phyloP scores from a whole-genome alignment of 2,797 vertebrate genomes.

The Acanthurus lineatus region DNA sequence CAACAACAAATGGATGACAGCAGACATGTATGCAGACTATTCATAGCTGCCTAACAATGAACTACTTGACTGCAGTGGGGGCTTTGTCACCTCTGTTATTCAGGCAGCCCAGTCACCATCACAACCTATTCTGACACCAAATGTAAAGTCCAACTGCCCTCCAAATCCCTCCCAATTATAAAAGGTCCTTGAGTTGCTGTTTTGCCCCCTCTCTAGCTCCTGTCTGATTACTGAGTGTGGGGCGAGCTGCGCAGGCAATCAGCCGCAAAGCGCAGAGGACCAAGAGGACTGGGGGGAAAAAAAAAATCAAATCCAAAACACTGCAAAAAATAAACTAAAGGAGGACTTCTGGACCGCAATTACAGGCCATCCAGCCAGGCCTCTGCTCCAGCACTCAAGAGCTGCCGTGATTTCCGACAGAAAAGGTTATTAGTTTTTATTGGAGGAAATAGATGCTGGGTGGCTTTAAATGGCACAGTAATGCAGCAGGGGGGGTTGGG shows the following conservation, averaged over 20 bases:
- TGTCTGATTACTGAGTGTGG: conserved; percentile 88
- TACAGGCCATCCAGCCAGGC: conserved; percentile 85
- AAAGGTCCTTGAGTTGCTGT: conserved; percentile 86
- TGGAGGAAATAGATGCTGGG: conserved; percentile 90
- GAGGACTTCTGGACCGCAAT: conserved; percentile 85
- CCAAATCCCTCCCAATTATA: conserved; percentile 86
- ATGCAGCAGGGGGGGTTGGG: conserved; percentile 66
- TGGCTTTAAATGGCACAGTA: conserved; percentile 88
- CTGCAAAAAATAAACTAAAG: conserved; percentile 85
- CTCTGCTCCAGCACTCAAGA: conserved; percentile 83
- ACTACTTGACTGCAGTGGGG: conserved; percentile 68
- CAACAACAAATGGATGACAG: conserved; percentile 42
- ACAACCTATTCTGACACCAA: conserved; percentile 78
- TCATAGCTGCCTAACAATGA: conserved; percentile 62
- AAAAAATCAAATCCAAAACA: conserved; percentile 81
- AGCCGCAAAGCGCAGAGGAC: conserved; percentile 81
- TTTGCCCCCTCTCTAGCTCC: conserved; percentile 81
- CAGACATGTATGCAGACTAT: conserved; percentile 51
- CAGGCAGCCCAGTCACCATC: conserved; percentile 62
- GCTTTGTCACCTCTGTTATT: conserved; percentile 63
- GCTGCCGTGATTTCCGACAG: conserved; percentile 88
- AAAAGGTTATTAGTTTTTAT: conserved; percentile 91
- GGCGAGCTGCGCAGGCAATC: conserved; percentile 84
- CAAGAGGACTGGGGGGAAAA: conserved; percentile 63
- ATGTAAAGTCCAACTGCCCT: conserved; percentile 83